Evolutionary conservation across 2,888 invertebrate genomes (phyloP), one percentile per base, ranked within the genome.

Genomic region (Zootermopsis nevadensis): DNA sequence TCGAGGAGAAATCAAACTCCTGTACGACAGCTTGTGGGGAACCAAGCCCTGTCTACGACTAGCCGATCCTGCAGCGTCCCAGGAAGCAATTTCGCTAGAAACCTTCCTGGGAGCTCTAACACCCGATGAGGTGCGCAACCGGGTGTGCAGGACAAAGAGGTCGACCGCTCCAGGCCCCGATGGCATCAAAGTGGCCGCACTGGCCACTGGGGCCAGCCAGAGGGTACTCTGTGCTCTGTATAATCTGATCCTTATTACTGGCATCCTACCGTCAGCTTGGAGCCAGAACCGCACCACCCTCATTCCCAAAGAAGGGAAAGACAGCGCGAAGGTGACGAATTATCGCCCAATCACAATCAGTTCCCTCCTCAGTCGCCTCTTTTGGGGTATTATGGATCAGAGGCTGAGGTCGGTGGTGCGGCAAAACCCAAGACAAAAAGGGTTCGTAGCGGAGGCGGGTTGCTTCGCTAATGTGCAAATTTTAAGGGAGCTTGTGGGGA

Each of bases 311-410:
- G 86, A 86, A n/a, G 88, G 87, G 0, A 88, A 88, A 69, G 88
- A 88, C 81, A 31, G 60, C 0, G 48, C 1, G 0, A 82, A 85
- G 27, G 86, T 86, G 0, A 87, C 85, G 12, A 88, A 87, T 83
- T 89, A 88, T 85, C 81, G 88, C 0, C 88, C 88, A 0, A 86
- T 89, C 0, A 89, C 88, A 0, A 87, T 89, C 0, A 77, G 86
- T 6, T 88, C 87, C 0, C 66, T 89, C 6, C 72, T 89, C 0
- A 86, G 87, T 42, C 81, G 88, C 24, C 19, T 87, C 2, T 89
- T 86, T 72, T 88, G 87, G 81, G 86, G 86, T 0, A 83, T 88
- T 19, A 72, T 88, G 0, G 88, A 88, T 82, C 66, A 84, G 22
- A 87, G 86, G 38, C 53, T 88, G 0, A 74, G 87, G 22, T 66